phyloP scores from a whole-genome alignment of 2,888 invertebrate species.

The Heliconius charithonia region DNA sequence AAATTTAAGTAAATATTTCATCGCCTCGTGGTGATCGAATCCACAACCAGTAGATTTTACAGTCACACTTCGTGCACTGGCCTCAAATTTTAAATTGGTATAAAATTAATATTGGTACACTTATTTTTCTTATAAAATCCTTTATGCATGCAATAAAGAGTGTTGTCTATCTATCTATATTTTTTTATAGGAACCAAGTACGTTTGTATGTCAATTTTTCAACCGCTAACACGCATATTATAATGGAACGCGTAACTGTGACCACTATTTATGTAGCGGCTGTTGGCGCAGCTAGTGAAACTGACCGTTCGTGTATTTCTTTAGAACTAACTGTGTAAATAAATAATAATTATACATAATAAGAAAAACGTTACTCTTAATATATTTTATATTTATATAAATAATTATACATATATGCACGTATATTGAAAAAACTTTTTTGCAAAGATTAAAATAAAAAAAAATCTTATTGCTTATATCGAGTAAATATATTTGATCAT shows the following conservation, averaged over 20 bases:
- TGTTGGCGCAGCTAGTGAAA: constrained; percentile 65
- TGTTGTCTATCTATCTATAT: no score
- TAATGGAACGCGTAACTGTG: constrained; percentile 61
- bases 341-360: background rate
- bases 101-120: no score
- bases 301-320: constrained; percentile 54
- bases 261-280: constrained; percentile 59
- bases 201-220: constrained; percentile 19
- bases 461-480: background rate
- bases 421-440: background rate
- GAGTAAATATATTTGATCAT: background rate
- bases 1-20: no score
- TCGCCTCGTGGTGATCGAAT: no score
- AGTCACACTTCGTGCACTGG: no score
- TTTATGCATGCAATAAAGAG: no score
- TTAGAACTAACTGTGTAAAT: constrained; percentile 17
- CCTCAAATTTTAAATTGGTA: no score
- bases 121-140: no score
- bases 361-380: background rate
- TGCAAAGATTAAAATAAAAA: background rate
- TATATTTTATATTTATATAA: background rate
- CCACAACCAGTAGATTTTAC: no score
- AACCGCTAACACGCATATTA: constrained; percentile 20
- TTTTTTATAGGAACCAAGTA: background rate
- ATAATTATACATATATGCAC: background rate